Evolutionary conservation across 2,888 invertebrate genomes (phyloP).

Genomic region (Odiellus spinosus): DNA sequence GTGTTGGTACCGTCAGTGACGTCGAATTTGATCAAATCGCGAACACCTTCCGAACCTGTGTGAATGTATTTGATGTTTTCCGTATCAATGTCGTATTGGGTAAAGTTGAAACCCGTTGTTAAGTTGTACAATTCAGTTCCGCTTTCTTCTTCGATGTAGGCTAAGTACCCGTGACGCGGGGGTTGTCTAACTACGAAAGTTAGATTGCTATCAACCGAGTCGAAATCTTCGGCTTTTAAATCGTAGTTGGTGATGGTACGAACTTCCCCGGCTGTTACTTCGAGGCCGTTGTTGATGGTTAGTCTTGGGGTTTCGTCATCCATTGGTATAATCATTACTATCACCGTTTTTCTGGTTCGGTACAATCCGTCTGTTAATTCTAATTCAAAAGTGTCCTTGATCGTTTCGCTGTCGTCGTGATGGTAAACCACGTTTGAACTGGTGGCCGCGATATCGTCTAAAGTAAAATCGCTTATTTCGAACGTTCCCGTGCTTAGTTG

Average conservation of each 20-base stretch:
- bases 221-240: slow-evolving; percentile 28
- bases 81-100: slow-evolving; percentile 28
- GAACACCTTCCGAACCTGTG: slow-evolving; percentile 25
- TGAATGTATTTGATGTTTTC: slow-evolving; percentile 26
- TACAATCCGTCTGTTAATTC: slow-evolving; percentile 27
- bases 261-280: slow-evolving; percentile 26
- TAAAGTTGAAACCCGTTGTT: slow-evolving; percentile 27
- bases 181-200: slow-evolving; percentile 25
- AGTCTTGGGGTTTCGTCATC: slow-evolving; percentile 32
- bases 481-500: slow-evolving; percentile 25
- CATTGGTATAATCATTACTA: slow-evolving; percentile 28
- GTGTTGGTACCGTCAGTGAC: slow-evolving; percentile 30
- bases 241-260: slow-evolving; percentile 25
- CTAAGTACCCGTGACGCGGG: slow-evolving; percentile 27
- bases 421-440: slow-evolving; percentile 28
- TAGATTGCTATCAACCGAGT: slow-evolving; percentile 26
- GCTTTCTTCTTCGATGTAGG: slow-evolving; percentile 7
- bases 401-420: slow-evolving; percentile 31
- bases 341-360: slow-evolving; percentile 25
- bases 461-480: slow-evolving; percentile 25
- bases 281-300: slow-evolving; percentile 28
- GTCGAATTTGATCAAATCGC: slow-evolving; percentile 31
- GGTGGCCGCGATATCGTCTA: slow-evolving; percentile 24
- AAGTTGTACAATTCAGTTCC: slow-evolving; percentile 22
- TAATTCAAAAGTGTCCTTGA: slow-evolving; percentile 27